Conservation (phyloP, 2,113 vertebrate genomes). For the Paedocypris sp. region DNA sequence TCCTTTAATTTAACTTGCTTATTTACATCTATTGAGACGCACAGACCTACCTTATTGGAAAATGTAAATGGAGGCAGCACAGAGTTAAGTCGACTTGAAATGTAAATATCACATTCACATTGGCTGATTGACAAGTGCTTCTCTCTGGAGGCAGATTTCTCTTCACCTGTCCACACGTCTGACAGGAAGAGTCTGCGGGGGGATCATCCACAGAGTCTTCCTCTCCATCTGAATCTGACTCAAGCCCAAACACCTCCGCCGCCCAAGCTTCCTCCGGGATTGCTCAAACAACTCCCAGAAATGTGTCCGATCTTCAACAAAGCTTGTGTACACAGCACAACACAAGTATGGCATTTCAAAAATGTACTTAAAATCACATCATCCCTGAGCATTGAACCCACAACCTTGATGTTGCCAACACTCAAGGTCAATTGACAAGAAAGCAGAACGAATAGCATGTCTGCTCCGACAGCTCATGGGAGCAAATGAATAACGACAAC, state of each 20-base stretch:
- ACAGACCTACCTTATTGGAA: too few relatives aligned
- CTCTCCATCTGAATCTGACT: constrained; percentile 52
- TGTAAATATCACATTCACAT: constrained; percentile 10
- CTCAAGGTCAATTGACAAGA: too few relatives aligned
- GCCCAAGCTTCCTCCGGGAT: constrained; percentile 72
- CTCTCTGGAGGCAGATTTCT: not conserved
- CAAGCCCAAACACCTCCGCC: constrained; percentile 72
- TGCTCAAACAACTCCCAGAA: constrained; percentile 45
- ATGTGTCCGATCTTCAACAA: not conserved
- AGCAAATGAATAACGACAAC: not conserved
- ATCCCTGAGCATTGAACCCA: too few relatives aligned
- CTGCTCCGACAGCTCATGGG: not conserved
- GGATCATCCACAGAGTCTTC: constrained; percentile 21
- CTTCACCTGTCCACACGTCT: constrained; percentile 60
- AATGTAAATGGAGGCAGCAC: not conserved
- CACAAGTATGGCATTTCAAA: too few relatives aligned
- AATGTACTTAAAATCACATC: too few relatives aligned
- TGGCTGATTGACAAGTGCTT: not conserved
- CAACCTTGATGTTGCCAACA: too few relatives aligned
- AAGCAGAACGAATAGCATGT: not conserved
- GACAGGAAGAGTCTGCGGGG: constrained; percentile 20
- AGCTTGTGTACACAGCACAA: too few relatives aligned
- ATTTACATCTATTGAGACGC: too few relatives aligned
- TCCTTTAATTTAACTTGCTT: too few relatives aligned
- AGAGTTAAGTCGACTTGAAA: not conserved